Base-by-base conservation (phyloP, 2,888 invertebrate genomes). In the Blastobasis lacticolella region DNA sequence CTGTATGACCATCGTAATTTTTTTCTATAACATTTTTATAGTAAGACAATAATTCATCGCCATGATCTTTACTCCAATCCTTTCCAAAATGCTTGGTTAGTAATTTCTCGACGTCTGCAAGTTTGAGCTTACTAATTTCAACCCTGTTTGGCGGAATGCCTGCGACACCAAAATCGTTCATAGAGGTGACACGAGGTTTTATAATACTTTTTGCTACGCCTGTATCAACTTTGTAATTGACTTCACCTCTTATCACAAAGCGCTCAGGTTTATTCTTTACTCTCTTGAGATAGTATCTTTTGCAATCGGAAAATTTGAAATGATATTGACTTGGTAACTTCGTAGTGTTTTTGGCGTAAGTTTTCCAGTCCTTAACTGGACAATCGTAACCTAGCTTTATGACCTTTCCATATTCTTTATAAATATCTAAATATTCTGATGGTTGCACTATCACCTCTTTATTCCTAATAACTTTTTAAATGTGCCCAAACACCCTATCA, bases 241-340 rank as follows among this genome's bases (percentile, higher is more conserved):
- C 42, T 52, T 52, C 49, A 45, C 48, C 52, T n/a, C 38, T 37
- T 37, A 52, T 38, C 46, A 49, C 40, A 52, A 49, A 52, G 38
- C 49, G 40, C 37, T 52, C 41, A 45, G 52, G 40, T 38, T 45
- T 49, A 49, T 49, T 52, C 10, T 49, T 52, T 36, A 52, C 52
- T 52, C 52, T 52, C 42, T 52, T 52, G 41, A 52, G 49, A 45
- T 46, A 52, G 38, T 49, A 52, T 52, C 49, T 52, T 49, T 52
- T 52, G 49, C 49, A 52, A 46, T 52, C 52, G 45, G 52, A 52
- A 49, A 52, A 52, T 49, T 52, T 49, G 38, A 52, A 49, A 49
- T 49, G 49, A 46, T 53, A 49, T 43, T 49, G 49, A 42, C 49
- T 44, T 53, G 52, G 46, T 38, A 38, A 47, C 46, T 49, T 53